Evolutionary conservation across 2,888 invertebrate genomes (phyloP).

Genomic region (Sarcophaga variegata): DNA sequence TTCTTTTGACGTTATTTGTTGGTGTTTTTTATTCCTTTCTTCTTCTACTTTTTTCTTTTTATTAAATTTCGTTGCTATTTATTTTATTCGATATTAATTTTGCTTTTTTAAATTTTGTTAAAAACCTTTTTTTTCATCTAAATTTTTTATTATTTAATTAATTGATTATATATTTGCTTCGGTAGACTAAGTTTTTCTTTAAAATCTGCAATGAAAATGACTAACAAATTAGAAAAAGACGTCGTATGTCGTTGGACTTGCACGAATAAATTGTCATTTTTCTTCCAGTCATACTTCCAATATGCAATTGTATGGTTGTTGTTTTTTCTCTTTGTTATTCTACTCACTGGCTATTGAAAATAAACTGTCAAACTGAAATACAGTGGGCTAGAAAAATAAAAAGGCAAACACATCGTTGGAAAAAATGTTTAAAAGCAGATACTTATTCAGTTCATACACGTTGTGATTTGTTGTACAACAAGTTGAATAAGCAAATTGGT

Average conservation of each 20-base stretch:
- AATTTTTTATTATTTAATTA: conserved; percentile 31
- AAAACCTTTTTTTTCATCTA: background rate
- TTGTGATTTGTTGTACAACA: too few relatives aligned
- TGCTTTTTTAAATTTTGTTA: background rate
- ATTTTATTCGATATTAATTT: conserved; percentile 14
- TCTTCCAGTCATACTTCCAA: conserved; percentile 47
- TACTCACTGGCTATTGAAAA: conserved; percentile 11
- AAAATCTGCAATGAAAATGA: conserved; percentile 57
- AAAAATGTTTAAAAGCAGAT: background rate
- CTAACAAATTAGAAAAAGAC: conserved; percentile 63
- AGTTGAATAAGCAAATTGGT: too few relatives aligned
- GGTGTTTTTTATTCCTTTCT: conserved; percentile 12
- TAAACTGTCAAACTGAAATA: conserved; percentile 23
- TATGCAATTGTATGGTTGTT: conserved; percentile 26
- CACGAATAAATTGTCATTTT: conserved; percentile 51
- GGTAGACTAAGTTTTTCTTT: conserved; percentile 34
- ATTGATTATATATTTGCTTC: background rate
- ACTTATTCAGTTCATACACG: too few relatives aligned
- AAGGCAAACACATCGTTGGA: too few relatives aligned
- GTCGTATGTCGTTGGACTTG: conserved; percentile 40
- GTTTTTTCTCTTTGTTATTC: background rate
- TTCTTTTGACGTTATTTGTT: conserved; percentile 41
- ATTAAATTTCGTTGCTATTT: conserved; percentile 22
- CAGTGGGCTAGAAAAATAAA: conserved; percentile 9
- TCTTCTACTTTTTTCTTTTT: background rate